Conservation (phyloP, 2,888 invertebrate species). For the Lathronympha strigana region DNA sequence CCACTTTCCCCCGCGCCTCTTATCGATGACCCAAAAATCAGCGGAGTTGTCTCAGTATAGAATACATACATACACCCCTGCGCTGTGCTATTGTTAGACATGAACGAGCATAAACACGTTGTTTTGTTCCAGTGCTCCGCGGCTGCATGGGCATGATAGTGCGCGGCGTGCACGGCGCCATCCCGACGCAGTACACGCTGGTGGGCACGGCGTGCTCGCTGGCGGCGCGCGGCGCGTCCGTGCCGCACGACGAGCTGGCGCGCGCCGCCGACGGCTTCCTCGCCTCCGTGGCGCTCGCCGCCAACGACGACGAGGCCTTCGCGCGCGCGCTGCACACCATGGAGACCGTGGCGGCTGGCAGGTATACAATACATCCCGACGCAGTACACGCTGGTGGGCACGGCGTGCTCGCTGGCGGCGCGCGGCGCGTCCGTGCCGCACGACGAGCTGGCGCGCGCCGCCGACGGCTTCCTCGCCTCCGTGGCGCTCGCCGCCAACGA, state of each 20-base stretch:
- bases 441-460: constrained; percentile 70
- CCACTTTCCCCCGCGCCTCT: no score
- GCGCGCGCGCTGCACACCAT: neutral
- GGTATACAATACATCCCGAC: neutral
- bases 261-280: constrained; percentile 87
- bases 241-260: constrained; percentile 82
- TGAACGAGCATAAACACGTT: neutral
- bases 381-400: constrained; percentile 49
- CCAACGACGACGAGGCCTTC: constrained; percentile 69
- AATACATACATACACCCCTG: no score
- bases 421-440: neutral
- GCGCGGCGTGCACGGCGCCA: constrained; percentile 61
- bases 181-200: constrained; percentile 65
- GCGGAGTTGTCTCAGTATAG: no score
- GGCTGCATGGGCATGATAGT: constrained; percentile 71
- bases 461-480: constrained; percentile 63
- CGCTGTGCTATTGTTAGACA: no score
- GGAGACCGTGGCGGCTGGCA: neutral
- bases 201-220: constrained; percentile 88
- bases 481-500: constrained; percentile 1
- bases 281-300: constrained; percentile 87
- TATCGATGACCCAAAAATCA: no score
- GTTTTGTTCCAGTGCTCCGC: constrained; percentile 59
- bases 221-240: constrained; percentile 65
- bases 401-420: constrained; percentile 73